A percentile compares a stretch with the other conserved stretches of the same genome.
phyloP scores from a whole-genome alignment of 2,888 invertebrate species.

The Drosophila phalerata region DNA sequence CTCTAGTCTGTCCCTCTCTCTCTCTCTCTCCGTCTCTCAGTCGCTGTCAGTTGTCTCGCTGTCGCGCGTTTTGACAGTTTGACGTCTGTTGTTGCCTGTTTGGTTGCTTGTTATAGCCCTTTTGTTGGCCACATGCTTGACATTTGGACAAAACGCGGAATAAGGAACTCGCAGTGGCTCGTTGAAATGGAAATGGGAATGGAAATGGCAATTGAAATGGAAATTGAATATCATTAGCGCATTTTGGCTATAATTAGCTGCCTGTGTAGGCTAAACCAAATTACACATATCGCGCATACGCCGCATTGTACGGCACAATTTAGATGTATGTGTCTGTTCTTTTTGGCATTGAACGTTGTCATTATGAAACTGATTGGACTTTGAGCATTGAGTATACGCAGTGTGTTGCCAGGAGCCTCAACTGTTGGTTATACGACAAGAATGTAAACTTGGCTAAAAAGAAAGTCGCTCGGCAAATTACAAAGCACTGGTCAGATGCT shows the following conservation, averaged over 20 bases:
- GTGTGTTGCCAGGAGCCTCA: background rate
- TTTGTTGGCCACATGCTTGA: conserved; percentile 58
- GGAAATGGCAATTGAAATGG: conserved; percentile 54
- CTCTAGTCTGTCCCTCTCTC: background rate
- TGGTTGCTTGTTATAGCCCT: conserved; percentile 40
- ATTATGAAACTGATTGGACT: conserved; percentile 5
- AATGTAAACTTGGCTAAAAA: conserved; percentile 10
- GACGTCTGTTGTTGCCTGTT: conserved; percentile 40
- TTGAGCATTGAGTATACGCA: conserved; percentile 1
- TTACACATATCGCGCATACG: conserved; percentile 66
- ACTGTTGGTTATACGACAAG: conserved; percentile 1
- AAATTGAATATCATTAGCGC: conserved; percentile 74
- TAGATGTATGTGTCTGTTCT: conserved; percentile 6
- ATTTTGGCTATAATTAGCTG: conserved; percentile 62
- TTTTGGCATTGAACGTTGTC: conserved; percentile 1
- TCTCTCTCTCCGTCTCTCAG: background rate
- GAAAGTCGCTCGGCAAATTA: conserved; percentile 29
- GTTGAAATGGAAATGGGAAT: conserved; percentile 62
- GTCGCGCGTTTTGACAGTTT: conserved; percentile 61
- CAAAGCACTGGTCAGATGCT: conserved; percentile 21
- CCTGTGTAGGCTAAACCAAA: conserved; percentile 24
- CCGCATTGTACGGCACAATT: conserved; percentile 24
- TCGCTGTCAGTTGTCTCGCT: conserved; percentile 23
- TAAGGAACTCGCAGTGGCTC: conserved; percentile 23
- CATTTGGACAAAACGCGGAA: conserved; percentile 69